These are phyloP conservation scores for Muricea muricata DNA, from an alignment of 92 coral and sea anemone species.

Conservation along the genomic window DNA sequence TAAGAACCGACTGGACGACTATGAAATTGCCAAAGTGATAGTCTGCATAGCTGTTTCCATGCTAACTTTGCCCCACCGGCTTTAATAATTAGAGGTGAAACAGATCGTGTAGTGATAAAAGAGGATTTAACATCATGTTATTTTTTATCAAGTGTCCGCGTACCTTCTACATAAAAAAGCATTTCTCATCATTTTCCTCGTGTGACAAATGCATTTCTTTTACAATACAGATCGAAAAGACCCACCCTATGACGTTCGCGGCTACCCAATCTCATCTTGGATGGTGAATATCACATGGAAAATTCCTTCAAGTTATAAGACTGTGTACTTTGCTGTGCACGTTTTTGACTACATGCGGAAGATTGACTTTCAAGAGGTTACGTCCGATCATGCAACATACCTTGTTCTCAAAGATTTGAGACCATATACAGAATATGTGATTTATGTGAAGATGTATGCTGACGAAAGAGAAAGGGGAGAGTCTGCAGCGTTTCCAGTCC, in stretches of 20 bases:
- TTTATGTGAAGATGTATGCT: constrained; percentile 57
- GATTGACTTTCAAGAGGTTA: constrained; percentile 1
- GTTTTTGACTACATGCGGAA: constrained; percentile 18
- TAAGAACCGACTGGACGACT: too few relatives aligned
- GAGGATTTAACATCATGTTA: too few relatives aligned
- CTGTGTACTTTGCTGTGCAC: constrained; percentile 55
- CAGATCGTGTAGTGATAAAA: too few relatives aligned
- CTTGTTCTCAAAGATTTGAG: constrained; percentile 24
- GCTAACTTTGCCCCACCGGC: too few relatives aligned
- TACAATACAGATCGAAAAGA: constrained; percentile 23
- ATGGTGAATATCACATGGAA: constrained; percentile 70
- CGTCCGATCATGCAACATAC: constrained; percentile 6
- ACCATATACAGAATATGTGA: constrained; percentile 70
- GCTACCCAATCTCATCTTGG: constrained; percentile 59
- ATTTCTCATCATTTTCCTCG: neutral
- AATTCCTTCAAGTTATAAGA: constrained; percentile 46
- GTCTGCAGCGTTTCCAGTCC: constrained; percentile 51
- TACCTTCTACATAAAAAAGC: too few relatives aligned
- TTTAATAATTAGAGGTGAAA: too few relatives aligned
- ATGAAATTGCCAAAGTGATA: too few relatives aligned
- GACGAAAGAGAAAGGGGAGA: constrained; percentile 6
- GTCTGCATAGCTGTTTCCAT: too few relatives aligned
- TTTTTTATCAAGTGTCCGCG: too few relatives aligned
- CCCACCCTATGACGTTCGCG: constrained; percentile 70
- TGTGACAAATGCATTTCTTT: neutral